Evolutionary conservation across 2,113 vertebrate species (phyloP), one percentile per base, ranked within the genome.

Genomic region (Zonotrichia leucophrys): DNA sequence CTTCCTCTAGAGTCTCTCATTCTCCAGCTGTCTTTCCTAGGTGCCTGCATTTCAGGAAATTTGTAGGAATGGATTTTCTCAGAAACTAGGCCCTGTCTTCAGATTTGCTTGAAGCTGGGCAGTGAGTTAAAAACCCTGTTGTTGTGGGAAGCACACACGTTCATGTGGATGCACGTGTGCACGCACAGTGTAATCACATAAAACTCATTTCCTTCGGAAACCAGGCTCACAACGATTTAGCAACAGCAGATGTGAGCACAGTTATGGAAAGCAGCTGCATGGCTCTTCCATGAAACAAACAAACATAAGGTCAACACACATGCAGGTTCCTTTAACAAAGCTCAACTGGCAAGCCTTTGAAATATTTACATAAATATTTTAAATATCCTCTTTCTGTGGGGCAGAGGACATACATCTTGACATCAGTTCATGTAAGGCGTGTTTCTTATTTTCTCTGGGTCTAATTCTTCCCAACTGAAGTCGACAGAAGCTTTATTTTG

Each of bases 121-220:
- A 74, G 6, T 2, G 33, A 46, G 30, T 52, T 50, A 42, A 83
- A 73, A 80, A 13, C n/a, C 33, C 58, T 42, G 75, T 55, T 0
- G 0, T 2, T 72, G 78, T 68, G 72, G 80, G 83, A 83, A 86
- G 46, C 6, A 3, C 55, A 76, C 9, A 2, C 20, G 30, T 2
- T 39, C 6, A 17, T 44, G 64, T n/a, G 80, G 79, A 25, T 16
- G 73, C 94, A 93, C 44, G 22, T 89, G 91, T 83, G 68, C 83
- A 62, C 82, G 70, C 84, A 78, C 2, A 77, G 59, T 83, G 64
- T 95, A 96, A 94, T 93, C 94, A 89, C 80, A 97, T 92, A 92
- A 97, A 94, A 64, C 86, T 89, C 86, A 96, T 94, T 96, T 97
- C 95, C 96, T 93, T 94, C 6, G 30, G 96, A 96, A 96, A 96